Base-by-base conservation (phyloP, 2,113 vertebrate genomes). In the Dipodomys stephensi region DNA sequence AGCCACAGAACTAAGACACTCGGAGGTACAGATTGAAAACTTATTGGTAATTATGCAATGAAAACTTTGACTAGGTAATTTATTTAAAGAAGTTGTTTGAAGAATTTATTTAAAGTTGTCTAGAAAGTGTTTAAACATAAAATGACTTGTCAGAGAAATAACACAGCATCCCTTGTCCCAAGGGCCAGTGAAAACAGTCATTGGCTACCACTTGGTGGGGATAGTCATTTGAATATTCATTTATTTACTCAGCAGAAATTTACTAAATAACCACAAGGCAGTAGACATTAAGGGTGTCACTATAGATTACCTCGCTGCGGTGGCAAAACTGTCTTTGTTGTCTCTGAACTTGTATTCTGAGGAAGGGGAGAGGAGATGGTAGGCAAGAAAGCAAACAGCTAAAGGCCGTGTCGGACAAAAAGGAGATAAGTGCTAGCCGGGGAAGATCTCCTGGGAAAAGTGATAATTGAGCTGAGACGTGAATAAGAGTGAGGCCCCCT, bases 261-360 rank as follows among this genome's bases (percentile, higher is more conserved):
- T 83, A 23, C 32, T 28, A 35, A 80, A 76, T 35, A 79, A 18
- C 16, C 35, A 3, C 1, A 11, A 2, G 4, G 6, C 32, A 19
- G 12, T 16, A 62, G 46, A 25, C 9, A 2, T 23, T 0, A 7
- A 13, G 2, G 1, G 28, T 0, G 6, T 57, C 4, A 1, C 10
- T 44, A 16, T 32, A 15, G 27, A 19, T 22, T 53, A 15, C 3
- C 67, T 1, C 0, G 0, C 10, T 28, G 27, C 27, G 69, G 60
- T 60, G 35, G 35, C 35, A 1, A 73, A 69, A 67, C 13, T 5
- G 78, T 73, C 73, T 62, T 5, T 2, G 18, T 19, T 28, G 13
- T 69, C 69, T 64, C 2, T 0, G n/a, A 35, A 49, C 19, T 39
- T 23, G 44, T 15, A 18, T 46, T n/a, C 2, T 4, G 12, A 22